Base-by-base conservation (phyloP, 2,797 vertebrate genomes). In the Brachyalestes nurse region DNA sequence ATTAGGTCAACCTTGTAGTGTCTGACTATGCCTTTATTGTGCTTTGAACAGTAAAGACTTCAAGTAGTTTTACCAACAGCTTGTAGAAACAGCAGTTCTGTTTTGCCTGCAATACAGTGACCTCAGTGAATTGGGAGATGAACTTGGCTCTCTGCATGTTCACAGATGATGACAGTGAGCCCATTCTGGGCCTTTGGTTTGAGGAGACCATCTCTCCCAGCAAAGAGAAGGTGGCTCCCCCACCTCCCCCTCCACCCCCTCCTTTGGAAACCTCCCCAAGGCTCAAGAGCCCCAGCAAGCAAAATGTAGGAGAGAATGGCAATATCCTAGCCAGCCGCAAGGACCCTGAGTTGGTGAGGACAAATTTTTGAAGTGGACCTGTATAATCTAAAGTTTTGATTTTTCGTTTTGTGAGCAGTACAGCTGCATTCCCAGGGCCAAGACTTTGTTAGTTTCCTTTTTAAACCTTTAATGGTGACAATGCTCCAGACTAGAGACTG, bases 181-280 rank as follows among this genome's bases (percentile, higher is more conserved):
- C 98, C 10, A 99, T 99, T 91, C 90, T 99, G 69, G 98, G 98
- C 38, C 96, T 99, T 1, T 99, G 98, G 98, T 99, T 99, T 89
- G 98, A 99, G 87, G 98, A 99, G 92, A 99, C 98, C 51, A 99
- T 99, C 93, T 99, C 98, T 42, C 98, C 98, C 16, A 97, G 95
- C 88, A 99, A 99, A 89, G 98, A 99, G 89, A 99, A 99, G 86
- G 96, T 95, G 83, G 97, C 96, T 0, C 97, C 97, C 0, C 97
- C 97, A 0, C 97, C 98, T 0, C 97, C 97, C 0, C 97, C 97
- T 0, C 97, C 97, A 0, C 97, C 97, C 0, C 97, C 97, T 0
- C 97, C 97, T 0, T 79, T 98, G 86, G 97, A 98, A 90, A 97
- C 97, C 1, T 97, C 97, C 0, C 97, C 97, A 0, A 91, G 96